Conservation (phyloP, 2,797 vertebrate species). For the Steatocranus sp. region DNA sequence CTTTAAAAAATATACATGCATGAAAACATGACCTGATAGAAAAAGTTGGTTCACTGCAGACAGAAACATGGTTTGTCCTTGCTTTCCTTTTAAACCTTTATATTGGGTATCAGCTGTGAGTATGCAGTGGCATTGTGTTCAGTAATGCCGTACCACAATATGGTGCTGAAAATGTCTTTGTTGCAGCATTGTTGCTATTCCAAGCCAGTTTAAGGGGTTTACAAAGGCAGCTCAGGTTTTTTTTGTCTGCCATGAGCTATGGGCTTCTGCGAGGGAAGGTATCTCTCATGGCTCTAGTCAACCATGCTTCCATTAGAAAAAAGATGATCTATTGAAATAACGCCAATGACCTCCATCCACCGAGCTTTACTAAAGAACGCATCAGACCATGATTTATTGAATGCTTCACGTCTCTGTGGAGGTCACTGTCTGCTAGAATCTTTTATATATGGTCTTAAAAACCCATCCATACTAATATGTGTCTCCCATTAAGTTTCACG, state of each 20-base stretch:
- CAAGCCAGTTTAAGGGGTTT: neutral
- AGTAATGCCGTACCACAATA: neutral
- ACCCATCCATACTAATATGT: neutral
- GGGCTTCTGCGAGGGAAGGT: constrained; percentile 9
- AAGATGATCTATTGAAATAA: constrained; percentile 38
- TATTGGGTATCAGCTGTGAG: neutral
- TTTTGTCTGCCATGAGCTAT: neutral
- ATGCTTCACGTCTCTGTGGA: constrained; percentile 6
- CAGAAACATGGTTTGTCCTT: neutral
- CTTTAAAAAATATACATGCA: neutral
- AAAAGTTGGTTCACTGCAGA: neutral
- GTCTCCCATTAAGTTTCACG: constrained; percentile 24
- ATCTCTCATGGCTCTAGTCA: constrained; percentile 25
- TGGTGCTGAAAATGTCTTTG: neutral
- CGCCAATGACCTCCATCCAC: constrained; percentile 32
- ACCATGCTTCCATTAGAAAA: constrained; percentile 37
- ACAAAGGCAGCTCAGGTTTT: neutral
- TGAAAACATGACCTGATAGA: neutral
- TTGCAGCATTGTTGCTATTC: neutral
- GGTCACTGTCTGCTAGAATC: constrained; percentile 18
- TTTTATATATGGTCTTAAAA: constrained; percentile 25
- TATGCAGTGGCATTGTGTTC: neutral
- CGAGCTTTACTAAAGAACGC: constrained; percentile 29
- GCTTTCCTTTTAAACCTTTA: neutral
- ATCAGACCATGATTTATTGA: constrained; percentile 42